Conservation (phyloP, 2,888 invertebrate genomes). For the Agriopis aurantiaria region DNA sequence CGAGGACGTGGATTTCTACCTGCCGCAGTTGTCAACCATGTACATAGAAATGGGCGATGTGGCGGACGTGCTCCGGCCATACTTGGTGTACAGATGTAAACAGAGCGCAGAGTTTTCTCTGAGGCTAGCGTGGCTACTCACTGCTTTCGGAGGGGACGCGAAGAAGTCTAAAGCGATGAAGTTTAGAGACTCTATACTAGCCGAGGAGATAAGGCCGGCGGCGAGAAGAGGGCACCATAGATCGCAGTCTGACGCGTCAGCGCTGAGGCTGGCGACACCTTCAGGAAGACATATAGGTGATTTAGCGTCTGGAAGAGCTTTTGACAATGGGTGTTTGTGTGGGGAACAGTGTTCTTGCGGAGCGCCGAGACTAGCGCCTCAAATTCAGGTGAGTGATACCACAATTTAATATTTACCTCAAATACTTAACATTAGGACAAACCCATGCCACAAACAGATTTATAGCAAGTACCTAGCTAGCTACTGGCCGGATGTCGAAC, state of each 20-base stretch:
- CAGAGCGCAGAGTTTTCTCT: constrained; percentile 98
- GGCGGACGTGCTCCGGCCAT: constrained; percentile 90
- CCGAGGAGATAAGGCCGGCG: constrained; percentile 81
- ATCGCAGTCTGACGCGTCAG: constrained; percentile 93
- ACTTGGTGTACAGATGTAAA: constrained; percentile 89
- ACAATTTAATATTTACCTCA: not conserved
- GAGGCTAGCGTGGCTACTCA: constrained; percentile 98
- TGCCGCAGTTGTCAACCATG: constrained; percentile 99
- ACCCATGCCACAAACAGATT: too few species aligned
- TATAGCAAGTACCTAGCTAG: not conserved
- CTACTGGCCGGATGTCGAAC: constrained; percentile 10
- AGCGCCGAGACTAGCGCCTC: constrained; percentile 80
- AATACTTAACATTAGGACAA: too few species aligned
- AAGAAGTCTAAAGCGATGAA: constrained; percentile 76
- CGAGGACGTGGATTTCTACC: constrained; percentile 97
- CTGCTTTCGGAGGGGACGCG: constrained; percentile 94
- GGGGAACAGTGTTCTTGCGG: constrained; percentile 90
- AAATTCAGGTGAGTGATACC: constrained; percentile 71
- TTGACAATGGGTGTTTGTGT: constrained; percentile 98
- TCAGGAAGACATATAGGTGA: constrained; percentile 93
- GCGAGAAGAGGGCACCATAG: constrained; percentile 86
- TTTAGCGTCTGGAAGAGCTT: constrained; percentile 96
- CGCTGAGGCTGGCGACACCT: constrained; percentile 84
- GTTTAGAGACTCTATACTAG: constrained; percentile 76
- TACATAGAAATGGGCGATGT: constrained; percentile 99